These are phyloP conservation scores for Hydropotes inermis DNA, from an alignment of 2,113 vertebrate species.

Conservation along the genomic window DNA sequence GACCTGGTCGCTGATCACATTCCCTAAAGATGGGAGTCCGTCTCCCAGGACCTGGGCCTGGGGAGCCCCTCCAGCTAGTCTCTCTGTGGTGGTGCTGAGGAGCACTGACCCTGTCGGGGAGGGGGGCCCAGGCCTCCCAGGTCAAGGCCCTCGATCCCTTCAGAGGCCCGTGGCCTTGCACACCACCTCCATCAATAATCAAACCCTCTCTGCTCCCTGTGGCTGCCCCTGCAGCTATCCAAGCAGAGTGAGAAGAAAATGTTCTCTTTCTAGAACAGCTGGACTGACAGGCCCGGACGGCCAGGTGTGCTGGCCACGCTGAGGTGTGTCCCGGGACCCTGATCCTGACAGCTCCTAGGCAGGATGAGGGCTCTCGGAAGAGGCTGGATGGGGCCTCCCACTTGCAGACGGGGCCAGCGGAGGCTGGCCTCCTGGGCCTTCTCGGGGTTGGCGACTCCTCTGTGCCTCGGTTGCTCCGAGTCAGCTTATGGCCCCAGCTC, in stretches of 20 bases:
- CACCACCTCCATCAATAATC: neutral
- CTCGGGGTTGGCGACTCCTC: neutral
- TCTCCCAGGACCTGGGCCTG: neutral
- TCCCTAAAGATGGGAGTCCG: neutral
- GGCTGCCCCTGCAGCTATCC: neutral
- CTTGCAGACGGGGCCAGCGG: neutral
- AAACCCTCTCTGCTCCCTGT: neutral
- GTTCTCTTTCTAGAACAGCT: conserved; percentile 15
- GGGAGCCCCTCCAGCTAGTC: neutral
- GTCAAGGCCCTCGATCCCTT: neutral
- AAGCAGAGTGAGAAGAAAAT: conserved; percentile 18
- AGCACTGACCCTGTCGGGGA: neutral
- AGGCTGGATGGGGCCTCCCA: neutral
- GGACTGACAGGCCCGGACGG: neutral
- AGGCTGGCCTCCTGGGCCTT: neutral
- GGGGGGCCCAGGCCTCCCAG: neutral
- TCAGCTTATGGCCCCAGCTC: neutral
- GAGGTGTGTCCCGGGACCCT: neutral
- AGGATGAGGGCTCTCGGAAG: neutral
- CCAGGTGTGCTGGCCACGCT: conserved; percentile 15
- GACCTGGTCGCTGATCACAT: neutral
- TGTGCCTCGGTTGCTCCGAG: neutral
- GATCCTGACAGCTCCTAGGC: neutral
- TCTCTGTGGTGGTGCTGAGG: neutral
- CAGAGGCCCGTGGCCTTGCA: neutral